Conservation (phyloP, 2,888 invertebrate species). For the Mythimna impura region DNA sequence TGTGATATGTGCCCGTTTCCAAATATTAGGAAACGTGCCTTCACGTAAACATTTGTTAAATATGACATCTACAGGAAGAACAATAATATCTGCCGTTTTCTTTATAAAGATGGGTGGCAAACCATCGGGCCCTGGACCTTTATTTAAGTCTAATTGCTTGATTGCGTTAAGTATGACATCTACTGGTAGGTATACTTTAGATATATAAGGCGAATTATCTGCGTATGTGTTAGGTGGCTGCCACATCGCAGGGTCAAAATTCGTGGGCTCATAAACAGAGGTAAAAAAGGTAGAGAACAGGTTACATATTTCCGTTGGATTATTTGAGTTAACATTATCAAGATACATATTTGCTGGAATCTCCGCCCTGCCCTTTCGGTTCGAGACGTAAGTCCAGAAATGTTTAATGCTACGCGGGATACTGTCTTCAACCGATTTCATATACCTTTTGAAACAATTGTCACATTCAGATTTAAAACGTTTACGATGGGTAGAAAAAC, state of each 20-base stretch:
- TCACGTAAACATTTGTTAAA: not conserved
- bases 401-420: not conserved
- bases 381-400: not conserved
- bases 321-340: too few relatives aligned
- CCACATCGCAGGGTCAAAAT: too few relatives aligned
- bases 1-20: conserved; percentile 15
- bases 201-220: not conserved
- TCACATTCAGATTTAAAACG: not conserved
- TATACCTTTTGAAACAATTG: not conserved
- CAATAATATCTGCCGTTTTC: not conserved
- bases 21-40: not conserved
- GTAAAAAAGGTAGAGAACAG: too few relatives aligned
- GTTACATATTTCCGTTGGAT: too few relatives aligned
- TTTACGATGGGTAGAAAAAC: not conserved
- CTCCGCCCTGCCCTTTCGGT: not conserved
- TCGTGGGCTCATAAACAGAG: too few relatives aligned
- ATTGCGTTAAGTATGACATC: not conserved
- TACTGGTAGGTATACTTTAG: not conserved
- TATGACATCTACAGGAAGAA: not conserved
- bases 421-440: not conserved
- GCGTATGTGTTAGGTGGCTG: too few relatives aligned
- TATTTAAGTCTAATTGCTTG: too few relatives aligned
- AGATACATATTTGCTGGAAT: too few relatives aligned
- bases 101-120: not conserved
- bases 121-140: too few relatives aligned